Base-by-base conservation (phyloP, 2,888 invertebrate species). In the Caenorhabditis sp. region DNA sequence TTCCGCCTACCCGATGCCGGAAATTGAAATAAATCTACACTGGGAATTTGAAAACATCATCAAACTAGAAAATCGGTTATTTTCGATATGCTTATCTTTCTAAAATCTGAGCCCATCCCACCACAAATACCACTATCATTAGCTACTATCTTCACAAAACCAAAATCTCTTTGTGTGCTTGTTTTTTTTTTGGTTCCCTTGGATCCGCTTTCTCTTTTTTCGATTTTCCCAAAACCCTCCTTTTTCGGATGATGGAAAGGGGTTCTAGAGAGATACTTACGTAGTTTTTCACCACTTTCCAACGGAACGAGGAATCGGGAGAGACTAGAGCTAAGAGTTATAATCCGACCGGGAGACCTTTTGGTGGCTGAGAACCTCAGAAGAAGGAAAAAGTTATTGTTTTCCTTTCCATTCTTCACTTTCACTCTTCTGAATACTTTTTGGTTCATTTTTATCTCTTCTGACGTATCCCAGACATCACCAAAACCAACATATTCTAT, bases 351-450 rank as follows among this genome's bases (percentile, higher is more conserved):
- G 28, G 38, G 38, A 31, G 54, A 31, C 54, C 54, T 68, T 68
- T 68, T 51, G n/a, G 66, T 51, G 54, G 68, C 68, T 68, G 68
- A 68, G 68, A 68, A 68, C 68, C 68, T 54, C 51, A 16, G 5
- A 41, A 38, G 26, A 61, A 41, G 14, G n/a, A n/a, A 28, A 41
- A 51, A 49, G n/a, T 44, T 12, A 49, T 66, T 66, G 66, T 64
- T 64, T 49, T 64, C 26, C n/a, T 12, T 51, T 22, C 41, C 41
- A 12, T 28, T 56, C 28, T 28, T 24, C 54, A 8, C 5, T 54
- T 14, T 54, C 19, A 54, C 24, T 24, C 19, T 51, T 51, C 31
- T 6, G 31, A 12, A 38, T 38, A 31, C 16, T 31, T 56, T 56
- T 31, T 31, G 35, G 31, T 58, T 22, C 24, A 10, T 38, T 14